phyloP scores from a whole-genome alignment of 2,797 vertebrate genomes.

The Hoplostethus atlanticus region DNA sequence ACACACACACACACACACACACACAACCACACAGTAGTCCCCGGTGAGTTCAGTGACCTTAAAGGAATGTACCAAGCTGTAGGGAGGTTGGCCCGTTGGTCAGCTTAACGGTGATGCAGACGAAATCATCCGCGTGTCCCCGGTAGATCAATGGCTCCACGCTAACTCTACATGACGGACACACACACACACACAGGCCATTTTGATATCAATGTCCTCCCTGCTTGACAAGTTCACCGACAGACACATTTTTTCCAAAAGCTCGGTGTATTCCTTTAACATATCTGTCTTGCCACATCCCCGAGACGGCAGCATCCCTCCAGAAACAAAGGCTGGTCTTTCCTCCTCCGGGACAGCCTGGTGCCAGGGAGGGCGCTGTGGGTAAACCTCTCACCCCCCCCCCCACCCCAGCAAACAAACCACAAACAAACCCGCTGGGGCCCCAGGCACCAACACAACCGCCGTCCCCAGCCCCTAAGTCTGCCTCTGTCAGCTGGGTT shows the following conservation, averaged over 20 bases:
- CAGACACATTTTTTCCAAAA: slow-evolving; percentile 19
- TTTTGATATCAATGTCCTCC: slow-evolving; percentile 25
- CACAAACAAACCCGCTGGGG: slow-evolving; percentile 74
- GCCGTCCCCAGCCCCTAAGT: slow-evolving; percentile 63
- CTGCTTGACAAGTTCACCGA: slow-evolving; percentile 43
- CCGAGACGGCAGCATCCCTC: slow-evolving; percentile 52
- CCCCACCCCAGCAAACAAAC: slow-evolving; percentile 68
- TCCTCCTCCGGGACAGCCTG: slow-evolving; percentile 75
- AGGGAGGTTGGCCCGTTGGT: too few relatives aligned
- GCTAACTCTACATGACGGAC: too few relatives aligned
- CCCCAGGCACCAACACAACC: slow-evolving; percentile 74
- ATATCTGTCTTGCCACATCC: slow-evolving; percentile 49
- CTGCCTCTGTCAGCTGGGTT: slow-evolving; percentile 44
- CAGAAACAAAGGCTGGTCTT: slow-evolving; percentile 64
- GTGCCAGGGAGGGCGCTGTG: slow-evolving; percentile 75
- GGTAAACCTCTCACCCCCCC: slow-evolving; percentile 60
- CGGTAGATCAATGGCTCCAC: too few relatives aligned
- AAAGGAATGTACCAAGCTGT: too few relatives aligned
- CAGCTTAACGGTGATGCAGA: too few relatives aligned
- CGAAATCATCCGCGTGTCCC: too few relatives aligned
- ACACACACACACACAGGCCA: background rate
- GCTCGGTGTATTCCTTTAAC: slow-evolving; percentile 26
- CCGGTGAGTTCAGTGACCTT: too few relatives aligned
- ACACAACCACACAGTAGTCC: too few relatives aligned
- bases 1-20: too few relatives aligned